These are phyloP conservation scores for Hyposmocoma kahamanoa DNA, from an alignment of 1,140 invertebrate genomes.

Conservation along the genomic window DNA sequence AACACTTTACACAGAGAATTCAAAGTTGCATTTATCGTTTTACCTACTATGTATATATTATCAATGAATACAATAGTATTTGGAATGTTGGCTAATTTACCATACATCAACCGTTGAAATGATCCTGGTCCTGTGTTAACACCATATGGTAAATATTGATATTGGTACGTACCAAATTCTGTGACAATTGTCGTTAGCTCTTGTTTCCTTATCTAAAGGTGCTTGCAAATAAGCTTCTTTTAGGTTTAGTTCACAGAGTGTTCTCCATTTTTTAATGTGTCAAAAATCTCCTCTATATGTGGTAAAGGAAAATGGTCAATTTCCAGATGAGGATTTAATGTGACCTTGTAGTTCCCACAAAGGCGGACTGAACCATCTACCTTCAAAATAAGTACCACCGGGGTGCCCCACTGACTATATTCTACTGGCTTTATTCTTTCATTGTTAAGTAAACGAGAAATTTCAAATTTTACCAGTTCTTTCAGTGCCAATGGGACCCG, in stretches of 20 bases:
- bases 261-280: slow-evolving; percentile 33
- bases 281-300: slow-evolving; percentile 36
- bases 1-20: slow-evolving; percentile 12
- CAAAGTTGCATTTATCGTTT: slow-evolving; percentile 22
- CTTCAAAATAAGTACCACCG: slow-evolving; percentile 61
- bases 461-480: slow-evolving; percentile 21
- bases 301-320: slow-evolving; percentile 42
- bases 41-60: slow-evolving; percentile 36
- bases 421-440: slow-evolving; percentile 22
- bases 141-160: slow-evolving; percentile 41
- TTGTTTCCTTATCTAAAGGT: slow-evolving; percentile 29
- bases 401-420: slow-evolving; percentile 32
- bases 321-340: slow-evolving; percentile 39
- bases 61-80: slow-evolving; percentile 34
- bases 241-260: slow-evolving; percentile 45
- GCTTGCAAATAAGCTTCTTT: slow-evolving; percentile 54
- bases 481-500: slow-evolving; percentile 28
- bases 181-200: slow-evolving; percentile 44
- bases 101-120: slow-evolving; percentile 36
- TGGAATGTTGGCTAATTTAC: slow-evolving; percentile 29
- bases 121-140: slow-evolving; percentile 36
- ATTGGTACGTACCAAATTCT: slow-evolving; percentile 40
- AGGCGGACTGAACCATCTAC: slow-evolving; percentile 46
- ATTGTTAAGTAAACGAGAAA: slow-evolving; percentile 11
- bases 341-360: slow-evolving; percentile 64